phyloP scores from a whole-genome alignment of 2,888 invertebrate species.

The Theristus sp. region DNA sequence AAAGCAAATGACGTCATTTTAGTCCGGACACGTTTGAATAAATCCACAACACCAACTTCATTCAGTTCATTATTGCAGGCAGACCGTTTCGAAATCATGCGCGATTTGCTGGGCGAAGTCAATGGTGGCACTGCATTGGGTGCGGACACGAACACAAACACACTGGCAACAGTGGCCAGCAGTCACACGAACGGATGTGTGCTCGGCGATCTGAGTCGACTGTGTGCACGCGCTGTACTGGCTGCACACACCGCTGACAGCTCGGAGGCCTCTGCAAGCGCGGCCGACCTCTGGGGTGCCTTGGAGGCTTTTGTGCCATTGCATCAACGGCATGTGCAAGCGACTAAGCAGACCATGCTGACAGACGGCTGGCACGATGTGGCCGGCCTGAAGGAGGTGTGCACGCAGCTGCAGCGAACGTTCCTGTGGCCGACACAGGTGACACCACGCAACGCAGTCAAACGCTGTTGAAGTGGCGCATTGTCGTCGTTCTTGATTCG shows the following conservation, averaged over 20 bases:
- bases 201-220: neutral
- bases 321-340: neutral
- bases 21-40: too few species aligned
- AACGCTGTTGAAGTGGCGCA: too few species aligned
- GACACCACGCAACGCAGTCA: too few species aligned
- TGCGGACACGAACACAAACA: neutral
- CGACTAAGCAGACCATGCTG: too few species aligned
- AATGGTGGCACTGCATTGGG: neutral
- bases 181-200: neutral
- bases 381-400: neutral
- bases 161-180: neutral
- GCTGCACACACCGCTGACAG: neutral
- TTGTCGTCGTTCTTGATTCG: too few species aligned
- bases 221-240: neutral
- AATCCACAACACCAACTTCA: too few species aligned
- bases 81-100: neutral
- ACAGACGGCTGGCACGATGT: too few species aligned
- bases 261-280: neutral
- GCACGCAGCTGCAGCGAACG: neutral
- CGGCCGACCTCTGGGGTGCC: neutral
- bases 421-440: too few species aligned
- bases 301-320: neutral
- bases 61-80: neutral
- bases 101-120: neutral
- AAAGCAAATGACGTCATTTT: too few species aligned